Evolutionary conservation across 1,140 invertebrate genomes (phyloP).

Genomic region (Leptopilina boulardi): DNA sequence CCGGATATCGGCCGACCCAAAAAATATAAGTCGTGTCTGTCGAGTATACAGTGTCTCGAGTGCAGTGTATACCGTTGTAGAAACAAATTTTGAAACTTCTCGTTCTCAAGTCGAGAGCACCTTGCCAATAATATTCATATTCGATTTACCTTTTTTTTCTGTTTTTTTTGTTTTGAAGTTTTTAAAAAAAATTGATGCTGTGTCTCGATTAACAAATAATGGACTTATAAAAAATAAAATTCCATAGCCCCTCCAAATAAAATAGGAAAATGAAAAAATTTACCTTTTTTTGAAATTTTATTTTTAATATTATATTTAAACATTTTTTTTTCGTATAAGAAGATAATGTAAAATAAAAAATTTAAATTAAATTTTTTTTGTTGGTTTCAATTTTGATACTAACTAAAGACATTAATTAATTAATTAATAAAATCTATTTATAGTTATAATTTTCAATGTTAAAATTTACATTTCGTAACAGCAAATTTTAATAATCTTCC

Average conservation of each 20-base stretch:
- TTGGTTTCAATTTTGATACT: no score
- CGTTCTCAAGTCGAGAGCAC: constrained; percentile 36
- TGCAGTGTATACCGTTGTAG: constrained; percentile 48
- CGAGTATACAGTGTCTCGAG: constrained; percentile 53
- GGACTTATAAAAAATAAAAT: background rate
- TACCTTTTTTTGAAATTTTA: background rate
- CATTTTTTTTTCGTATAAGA: no score
- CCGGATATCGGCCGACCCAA: constrained; percentile 54
- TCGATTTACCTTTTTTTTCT: constrained; percentile 1
- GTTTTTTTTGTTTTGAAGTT: background rate
- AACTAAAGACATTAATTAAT: no score
- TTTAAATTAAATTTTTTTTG: no score
- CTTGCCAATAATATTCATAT: constrained; percentile 13
- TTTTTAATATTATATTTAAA: background rate
- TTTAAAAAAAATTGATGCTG: background rate
- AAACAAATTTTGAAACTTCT: constrained; percentile 54
- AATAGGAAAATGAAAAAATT: no score
- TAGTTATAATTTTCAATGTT: no score
- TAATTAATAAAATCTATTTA: no score
- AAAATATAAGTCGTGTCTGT: constrained; percentile 48
- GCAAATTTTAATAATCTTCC: no score
- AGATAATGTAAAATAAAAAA: no score
- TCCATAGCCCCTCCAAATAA: background rate
- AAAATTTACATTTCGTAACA: no score
- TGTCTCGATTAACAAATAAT: background rate